phyloP scores from a whole-genome alignment of 2,888 invertebrate genomes.

The Malthinus flaveolus region DNA sequence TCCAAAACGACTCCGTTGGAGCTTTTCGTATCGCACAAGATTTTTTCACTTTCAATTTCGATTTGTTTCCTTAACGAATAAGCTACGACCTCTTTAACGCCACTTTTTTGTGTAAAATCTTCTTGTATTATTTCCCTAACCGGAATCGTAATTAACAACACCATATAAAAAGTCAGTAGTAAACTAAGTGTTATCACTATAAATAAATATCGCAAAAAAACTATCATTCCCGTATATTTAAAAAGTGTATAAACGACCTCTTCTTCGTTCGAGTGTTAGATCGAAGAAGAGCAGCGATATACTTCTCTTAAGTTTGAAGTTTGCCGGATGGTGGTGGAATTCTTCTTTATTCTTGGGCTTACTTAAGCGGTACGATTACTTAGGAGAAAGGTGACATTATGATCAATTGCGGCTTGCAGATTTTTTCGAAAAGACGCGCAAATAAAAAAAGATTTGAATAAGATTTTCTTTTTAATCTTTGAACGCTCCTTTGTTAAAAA shows the following conservation, averaged over 20 bases:
- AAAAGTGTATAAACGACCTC: constrained; percentile 1
- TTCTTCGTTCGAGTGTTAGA: constrained; percentile 12
- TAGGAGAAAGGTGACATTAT: constrained; percentile 24
- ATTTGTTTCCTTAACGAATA: constrained; percentile 63
- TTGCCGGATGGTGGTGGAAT: constrained; percentile 17
- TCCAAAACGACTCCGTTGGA: background rate
- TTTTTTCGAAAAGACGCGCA: constrained; percentile 2
- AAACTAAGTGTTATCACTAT: constrained; percentile 18
- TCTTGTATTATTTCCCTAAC: constrained; percentile 4
- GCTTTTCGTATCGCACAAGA: constrained; percentile 44
- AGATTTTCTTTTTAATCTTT: background rate
- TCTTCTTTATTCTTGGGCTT: constrained; percentile 11
- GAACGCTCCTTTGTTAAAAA: no score
- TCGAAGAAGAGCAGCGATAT: constrained; percentile 17
- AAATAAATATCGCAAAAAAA: constrained; percentile 18
- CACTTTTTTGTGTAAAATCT: constrained; percentile 5
- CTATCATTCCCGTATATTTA: constrained; percentile 22
- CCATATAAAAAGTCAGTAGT: constrained; percentile 20
- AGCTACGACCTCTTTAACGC: constrained; percentile 62
- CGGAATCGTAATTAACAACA: constrained; percentile 13
- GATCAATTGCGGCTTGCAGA: constrained; percentile 14
- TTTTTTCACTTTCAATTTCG: constrained; percentile 56
- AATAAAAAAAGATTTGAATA: constrained; percentile 13
- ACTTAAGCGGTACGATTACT: constrained; percentile 18
- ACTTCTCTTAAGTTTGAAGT: constrained; percentile 12